phyloP scores from a whole-genome alignment of 2,797 vertebrate species.

The Centroberyx gerrardi region DNA sequence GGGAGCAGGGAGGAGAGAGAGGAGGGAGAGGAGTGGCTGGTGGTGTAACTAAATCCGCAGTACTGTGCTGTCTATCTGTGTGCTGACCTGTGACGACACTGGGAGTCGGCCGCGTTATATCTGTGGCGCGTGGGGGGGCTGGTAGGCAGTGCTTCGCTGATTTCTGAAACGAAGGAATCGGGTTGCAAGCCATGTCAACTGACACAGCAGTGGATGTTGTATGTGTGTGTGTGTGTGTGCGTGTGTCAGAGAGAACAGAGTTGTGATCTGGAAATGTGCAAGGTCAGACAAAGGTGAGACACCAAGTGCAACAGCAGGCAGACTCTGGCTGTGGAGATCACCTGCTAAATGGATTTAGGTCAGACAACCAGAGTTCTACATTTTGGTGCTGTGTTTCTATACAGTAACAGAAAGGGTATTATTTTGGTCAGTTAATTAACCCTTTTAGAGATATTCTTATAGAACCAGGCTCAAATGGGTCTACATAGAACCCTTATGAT shows the following conservation, averaged over 20 bases:
- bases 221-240: conserved; percentile 6
- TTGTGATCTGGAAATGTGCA: conserved; percentile 3
- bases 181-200: conserved; percentile 52
- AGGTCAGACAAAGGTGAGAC: conserved; percentile 9
- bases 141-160: conserved; percentile 4
- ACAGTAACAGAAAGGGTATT: no score
- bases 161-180: conserved; percentile 46
- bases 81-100: conserved; percentile 57
- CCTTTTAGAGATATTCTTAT: neutral
- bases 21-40: conserved; percentile 7
- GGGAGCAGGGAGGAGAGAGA: neutral
- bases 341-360: conserved; percentile 12
- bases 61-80: conserved; percentile 40
- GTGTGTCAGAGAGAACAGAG: conserved; percentile 6
- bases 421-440: no score
- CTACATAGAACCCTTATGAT: neutral
- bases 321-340: neutral
- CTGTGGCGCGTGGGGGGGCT: conserved; percentile 25
- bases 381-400: neutral
- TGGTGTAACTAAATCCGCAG: conserved; percentile 42
- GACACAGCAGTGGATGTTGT: conserved; percentile 33
- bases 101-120: conserved; percentile 50
- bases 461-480: neutral
- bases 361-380: neutral
- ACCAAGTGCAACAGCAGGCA: neutral